Evolutionary conservation across 2,113 vertebrate genomes (phyloP), one percentile per base, ranked within the genome.

Genomic region (Oreochromis spilurus): DNA sequence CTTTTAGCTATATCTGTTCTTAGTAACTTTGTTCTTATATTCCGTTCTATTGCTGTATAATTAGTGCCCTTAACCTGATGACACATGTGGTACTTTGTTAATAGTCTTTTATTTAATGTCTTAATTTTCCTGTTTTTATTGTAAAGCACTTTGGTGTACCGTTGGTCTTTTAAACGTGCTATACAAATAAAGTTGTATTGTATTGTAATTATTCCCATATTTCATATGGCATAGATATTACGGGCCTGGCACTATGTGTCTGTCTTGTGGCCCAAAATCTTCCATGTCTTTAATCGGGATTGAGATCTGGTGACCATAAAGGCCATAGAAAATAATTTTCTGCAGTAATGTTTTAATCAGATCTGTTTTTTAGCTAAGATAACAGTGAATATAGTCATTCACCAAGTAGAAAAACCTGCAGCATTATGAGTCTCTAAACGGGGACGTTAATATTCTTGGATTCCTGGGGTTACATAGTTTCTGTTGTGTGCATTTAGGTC

Each of bases 331-430:
- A 26, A 4, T 16, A 2, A 16, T 0, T 40, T 72, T 72, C 21
- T 26, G 24, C 67, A 72, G 3, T 45, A 72, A 36, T 55, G 21
- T 50, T 92, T 85, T 88, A 91, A 89, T 87, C 86, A 78, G 21
- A 50, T 60, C 75, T 83, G 82, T 90, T 88, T 84, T 81, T 89
- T 90, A 94, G 65, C 89, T 88, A 83, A 84, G 12, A 75, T 55
- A 62, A 75, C 89, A 91, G 85, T 91, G 84, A 89, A 89, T 45
- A 70, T 62, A 85, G 58, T 93, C 91, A 86, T 87, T 48, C 53
- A 24, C 50, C 43, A 24, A 48, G 24, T 9, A 67, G 10, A 78
- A 75, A 6, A 84, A 86, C 6, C 79, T 82, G 72, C 57, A 43
- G 26, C 9, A 9, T 57, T 10, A 9, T 1, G n/a, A 62, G 10